Evolutionary conservation across 2,888 invertebrate genomes (phyloP).

Genomic region (Pharmacophagus antenor): DNA sequence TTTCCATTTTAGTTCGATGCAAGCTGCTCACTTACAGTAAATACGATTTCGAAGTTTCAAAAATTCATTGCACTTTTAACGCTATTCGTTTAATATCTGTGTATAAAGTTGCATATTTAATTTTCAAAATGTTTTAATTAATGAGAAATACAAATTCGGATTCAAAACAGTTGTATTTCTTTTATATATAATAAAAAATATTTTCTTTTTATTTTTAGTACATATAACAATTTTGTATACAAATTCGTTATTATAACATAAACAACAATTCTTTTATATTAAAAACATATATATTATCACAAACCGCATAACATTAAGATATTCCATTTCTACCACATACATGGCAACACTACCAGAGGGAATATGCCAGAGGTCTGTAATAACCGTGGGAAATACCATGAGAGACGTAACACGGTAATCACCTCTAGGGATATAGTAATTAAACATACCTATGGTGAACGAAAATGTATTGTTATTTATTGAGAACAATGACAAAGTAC

Average conservation of each 20-base stretch:
- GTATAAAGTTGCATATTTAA: neutral
- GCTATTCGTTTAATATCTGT: neutral
- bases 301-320: too few relatives aligned
- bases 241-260: too few relatives aligned
- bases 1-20: neutral
- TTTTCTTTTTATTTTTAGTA: too few relatives aligned
- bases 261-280: too few relatives aligned
- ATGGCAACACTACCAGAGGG: slow-evolving; percentile 52
- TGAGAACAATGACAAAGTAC: neutral
- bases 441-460: slow-evolving; percentile 31
- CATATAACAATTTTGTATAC: too few relatives aligned
- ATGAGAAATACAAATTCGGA: neutral
- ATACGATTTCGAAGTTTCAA: neutral
- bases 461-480: neutral
- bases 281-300: too few relatives aligned
- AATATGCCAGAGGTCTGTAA: slow-evolving; percentile 34
- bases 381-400: slow-evolving; percentile 60
- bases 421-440: slow-evolving; percentile 43
- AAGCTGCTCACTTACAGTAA: neutral
- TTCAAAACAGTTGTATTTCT: too few relatives aligned
- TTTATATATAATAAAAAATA: too few relatives aligned
- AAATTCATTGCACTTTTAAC: neutral
- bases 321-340: slow-evolving; percentile 49
- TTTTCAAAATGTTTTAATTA: neutral
- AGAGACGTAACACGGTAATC: slow-evolving; percentile 50